Percentiles rank a stretch among this genome's conserved stretches.
Evolutionary conservation across 2,113 vertebrate species (phyloP).

Genomic region (Casuarius casuarius): DNA sequence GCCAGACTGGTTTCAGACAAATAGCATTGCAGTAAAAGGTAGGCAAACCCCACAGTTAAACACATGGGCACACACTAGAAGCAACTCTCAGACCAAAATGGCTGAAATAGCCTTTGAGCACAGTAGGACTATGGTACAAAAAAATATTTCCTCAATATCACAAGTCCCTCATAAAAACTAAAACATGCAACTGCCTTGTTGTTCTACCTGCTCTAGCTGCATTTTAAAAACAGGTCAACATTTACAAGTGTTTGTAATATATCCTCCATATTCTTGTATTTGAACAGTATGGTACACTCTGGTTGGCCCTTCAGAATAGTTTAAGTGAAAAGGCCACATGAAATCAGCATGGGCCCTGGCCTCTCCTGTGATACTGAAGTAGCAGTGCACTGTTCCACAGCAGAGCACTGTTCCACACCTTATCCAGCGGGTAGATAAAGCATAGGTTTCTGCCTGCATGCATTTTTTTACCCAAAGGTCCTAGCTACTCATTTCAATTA

Average conservation of each 20-base stretch:
- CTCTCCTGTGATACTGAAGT: not conserved
- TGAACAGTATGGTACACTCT: not conserved
- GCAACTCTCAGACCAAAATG: not conserved
- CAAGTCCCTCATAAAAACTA: not conserved
- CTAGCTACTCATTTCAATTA: not conserved
- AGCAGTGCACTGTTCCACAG: not conserved
- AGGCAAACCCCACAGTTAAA: not conserved
- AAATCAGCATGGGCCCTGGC: too few species aligned
- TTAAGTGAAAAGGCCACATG: too few species aligned
- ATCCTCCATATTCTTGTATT: not conserved
- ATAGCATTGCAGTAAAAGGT: too few species aligned
- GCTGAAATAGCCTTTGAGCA: too few species aligned
- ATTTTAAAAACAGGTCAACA: not conserved
- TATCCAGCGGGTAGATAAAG: too few species aligned
- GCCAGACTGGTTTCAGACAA: constrained; percentile 7
- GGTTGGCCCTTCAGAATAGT: not conserved
- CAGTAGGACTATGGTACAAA: not conserved
- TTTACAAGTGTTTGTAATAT: not conserved
- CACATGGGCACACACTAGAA: not conserved
- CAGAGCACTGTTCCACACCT: not conserved
- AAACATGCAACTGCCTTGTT: not conserved
- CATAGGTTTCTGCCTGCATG: not conserved
- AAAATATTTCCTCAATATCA: not conserved
- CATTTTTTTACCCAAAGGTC: not conserved
- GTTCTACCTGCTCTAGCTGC: not conserved